phyloP scores from a whole-genome alignment of 2,113 vertebrate genomes.

The Forbesichthys papilliferus region DNA sequence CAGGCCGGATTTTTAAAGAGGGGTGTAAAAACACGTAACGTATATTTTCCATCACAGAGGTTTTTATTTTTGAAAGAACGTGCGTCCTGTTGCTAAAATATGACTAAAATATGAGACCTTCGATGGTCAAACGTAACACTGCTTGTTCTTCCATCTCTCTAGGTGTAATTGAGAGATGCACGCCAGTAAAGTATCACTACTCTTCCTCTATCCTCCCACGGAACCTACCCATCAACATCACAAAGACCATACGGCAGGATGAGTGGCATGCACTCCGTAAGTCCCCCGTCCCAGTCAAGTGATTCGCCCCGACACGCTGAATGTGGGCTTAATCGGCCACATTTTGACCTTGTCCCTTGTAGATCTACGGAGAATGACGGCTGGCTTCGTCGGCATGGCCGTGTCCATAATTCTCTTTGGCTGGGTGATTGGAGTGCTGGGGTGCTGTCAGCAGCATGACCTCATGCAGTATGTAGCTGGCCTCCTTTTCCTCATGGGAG shows the following conservation, averaged over 20 bases:
- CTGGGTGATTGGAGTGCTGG: slow-evolving; percentile 90
- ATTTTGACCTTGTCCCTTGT: slow-evolving; percentile 22
- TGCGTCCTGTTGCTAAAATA: too few species aligned
- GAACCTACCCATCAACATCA: slow-evolving; percentile 87
- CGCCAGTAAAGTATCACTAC: slow-evolving; percentile 89
- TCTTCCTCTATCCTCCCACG: slow-evolving; percentile 87
- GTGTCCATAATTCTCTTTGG: slow-evolving; percentile 93
- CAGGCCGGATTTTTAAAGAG: too few species aligned
- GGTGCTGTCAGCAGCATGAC: slow-evolving; percentile 92
- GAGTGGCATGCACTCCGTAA: slow-evolving; percentile 93
- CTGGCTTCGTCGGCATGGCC: slow-evolving; percentile 92
- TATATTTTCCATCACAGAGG: too few species aligned
- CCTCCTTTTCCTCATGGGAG: slow-evolving; percentile 95
- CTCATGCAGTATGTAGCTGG: slow-evolving; percentile 95
- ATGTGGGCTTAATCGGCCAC: neutral
- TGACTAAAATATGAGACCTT: too few species aligned
- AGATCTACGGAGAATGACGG: slow-evolving; percentile 93
- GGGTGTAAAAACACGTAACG: too few species aligned
- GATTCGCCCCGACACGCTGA: neutral
- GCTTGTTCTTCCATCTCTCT: slow-evolving; percentile 14
- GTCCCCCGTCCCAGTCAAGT: slow-evolving; percentile 50
- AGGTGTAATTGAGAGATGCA: slow-evolving; percentile 81
- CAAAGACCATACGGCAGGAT: slow-evolving; percentile 91
- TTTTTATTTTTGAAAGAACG: too few species aligned
- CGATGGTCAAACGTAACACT: neutral